Evolutionary conservation across 2,888 invertebrate species (phyloP).

Genomic region (Abrostola tripartita): DNA sequence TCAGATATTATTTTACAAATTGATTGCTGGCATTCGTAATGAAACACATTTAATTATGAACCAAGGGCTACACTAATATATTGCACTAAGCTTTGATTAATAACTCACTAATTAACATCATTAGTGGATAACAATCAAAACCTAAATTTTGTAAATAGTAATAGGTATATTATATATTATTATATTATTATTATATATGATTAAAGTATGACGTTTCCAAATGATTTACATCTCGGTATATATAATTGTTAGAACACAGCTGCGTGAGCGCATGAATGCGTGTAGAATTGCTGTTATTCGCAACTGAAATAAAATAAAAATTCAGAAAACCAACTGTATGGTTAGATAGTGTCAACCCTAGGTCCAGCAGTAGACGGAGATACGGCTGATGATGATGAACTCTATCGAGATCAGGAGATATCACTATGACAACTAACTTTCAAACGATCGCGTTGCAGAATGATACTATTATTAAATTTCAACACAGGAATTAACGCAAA

Average conservation of each 20-base stretch:
- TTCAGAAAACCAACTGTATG: constrained; percentile 2
- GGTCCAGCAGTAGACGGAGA: too few species aligned
- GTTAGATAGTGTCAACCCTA: too few species aligned
- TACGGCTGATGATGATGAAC: too few species aligned
- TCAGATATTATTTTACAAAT: neutral
- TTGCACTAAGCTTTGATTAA: too few species aligned
- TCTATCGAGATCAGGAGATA: too few species aligned
- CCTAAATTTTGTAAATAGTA: neutral
- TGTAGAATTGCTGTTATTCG: constrained; percentile 11
- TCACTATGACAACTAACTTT: too few species aligned
- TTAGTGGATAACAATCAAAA: neutral
- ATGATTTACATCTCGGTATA: constrained; percentile 17
- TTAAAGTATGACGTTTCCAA: constrained; percentile 24
- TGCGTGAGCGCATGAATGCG: constrained; percentile 37
- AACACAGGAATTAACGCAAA: too few species aligned
- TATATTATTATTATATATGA: constrained; percentile 6
- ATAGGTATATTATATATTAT: neutral
- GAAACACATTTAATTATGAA: too few species aligned
- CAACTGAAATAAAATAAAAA: neutral
- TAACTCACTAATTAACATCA: neutral
- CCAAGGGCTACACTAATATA: too few species aligned
- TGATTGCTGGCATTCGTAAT: too few species aligned
- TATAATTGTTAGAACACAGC: constrained; percentile 29
- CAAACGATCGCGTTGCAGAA: too few species aligned
- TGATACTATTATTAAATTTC: too few species aligned